Evolutionary conservation across 2,113 vertebrate genomes (phyloP), one percentile per base, ranked within the genome.

Genomic region (Myodes glareolus): DNA sequence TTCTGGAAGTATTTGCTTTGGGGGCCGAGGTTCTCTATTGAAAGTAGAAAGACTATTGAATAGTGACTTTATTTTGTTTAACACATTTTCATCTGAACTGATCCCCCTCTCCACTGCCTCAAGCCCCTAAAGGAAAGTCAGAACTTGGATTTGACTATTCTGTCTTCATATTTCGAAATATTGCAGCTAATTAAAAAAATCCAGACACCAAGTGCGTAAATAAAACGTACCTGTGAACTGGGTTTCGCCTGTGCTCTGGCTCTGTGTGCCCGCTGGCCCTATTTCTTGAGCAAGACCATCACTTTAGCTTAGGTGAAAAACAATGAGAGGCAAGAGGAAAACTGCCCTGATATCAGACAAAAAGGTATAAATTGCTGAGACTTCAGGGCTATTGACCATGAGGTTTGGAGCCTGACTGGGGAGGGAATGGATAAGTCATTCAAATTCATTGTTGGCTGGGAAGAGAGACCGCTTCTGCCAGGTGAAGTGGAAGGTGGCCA

Each of bases 101-200:
- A 47, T 23, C 42, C 29, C 5, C 5, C 12, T 0, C 3, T 0
- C 7, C 25, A 27, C 7, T 75, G 17, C 77, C 17, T 52, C 50
- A 5, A 33, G 7, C 36, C 29, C 47, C n/a, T 23, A 9, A n/a
- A 82, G 63, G 70, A 88, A 96, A 92, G 47, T 70, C 31, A 81
- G 61, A 82, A 68, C 70, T 80, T 96, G 47, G 14, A 75, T 95
- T 96, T 94, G 36, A 90, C 52, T 90, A 19, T 76, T 80, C 1
- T 61, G 3, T 55, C 12, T 90, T 27, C 13, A 3, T 92, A 31
- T 70, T 95, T 92, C 78, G 33, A 76, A 76, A 90, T 63, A 3
- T 84, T 91, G 17, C n/a, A 92, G 16, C 42, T 90, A 75, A 80
- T 80, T 5, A 61, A 9, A 94, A 50, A 81, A 58, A 42, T 81